Evolutionary conservation across 2,888 invertebrate species (phyloP).

Genomic region (Euzophera pinguis): DNA sequence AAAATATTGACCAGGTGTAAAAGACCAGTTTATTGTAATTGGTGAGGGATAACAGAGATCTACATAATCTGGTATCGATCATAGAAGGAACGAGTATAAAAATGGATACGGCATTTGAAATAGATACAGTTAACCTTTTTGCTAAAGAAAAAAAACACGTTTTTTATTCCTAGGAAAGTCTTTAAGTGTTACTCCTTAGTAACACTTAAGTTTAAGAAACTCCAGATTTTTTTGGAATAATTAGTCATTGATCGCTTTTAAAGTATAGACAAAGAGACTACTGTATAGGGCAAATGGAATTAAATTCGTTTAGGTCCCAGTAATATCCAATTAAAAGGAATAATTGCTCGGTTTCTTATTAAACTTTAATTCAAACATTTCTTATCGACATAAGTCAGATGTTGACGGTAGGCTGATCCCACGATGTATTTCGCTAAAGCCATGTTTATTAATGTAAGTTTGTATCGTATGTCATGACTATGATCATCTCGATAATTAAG

Average conservation of each 20-base stretch:
- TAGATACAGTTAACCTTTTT: neutral
- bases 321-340: constrained; percentile 6
- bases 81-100: constrained; percentile 22
- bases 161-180: no score
- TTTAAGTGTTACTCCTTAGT: no score
- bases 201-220: no score
- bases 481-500: neutral
- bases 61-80: constrained; percentile 53
- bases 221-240: no score
- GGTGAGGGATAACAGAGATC: constrained; percentile 45
- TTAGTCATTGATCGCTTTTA: no score
- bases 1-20: constrained; percentile 52
- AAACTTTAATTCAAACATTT: neutral
- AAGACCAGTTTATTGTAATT: constrained; percentile 48
- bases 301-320: neutral
- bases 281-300: neutral
- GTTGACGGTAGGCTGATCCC: neutral
- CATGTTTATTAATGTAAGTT: neutral
- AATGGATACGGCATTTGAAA: constrained; percentile 19
- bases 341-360: constrained; percentile 5
- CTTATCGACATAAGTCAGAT: neutral
- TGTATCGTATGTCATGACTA: neutral
- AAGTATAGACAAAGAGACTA: neutral
- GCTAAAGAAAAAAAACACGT: no score
- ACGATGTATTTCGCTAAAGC: neutral